Percentiles rank a stretch among this genome's conserved stretches.
These are phyloP conservation scores for Pelusios castaneus DNA, from an alignment of 2,113 vertebrate genomes.

Conservation along the genomic window DNA sequence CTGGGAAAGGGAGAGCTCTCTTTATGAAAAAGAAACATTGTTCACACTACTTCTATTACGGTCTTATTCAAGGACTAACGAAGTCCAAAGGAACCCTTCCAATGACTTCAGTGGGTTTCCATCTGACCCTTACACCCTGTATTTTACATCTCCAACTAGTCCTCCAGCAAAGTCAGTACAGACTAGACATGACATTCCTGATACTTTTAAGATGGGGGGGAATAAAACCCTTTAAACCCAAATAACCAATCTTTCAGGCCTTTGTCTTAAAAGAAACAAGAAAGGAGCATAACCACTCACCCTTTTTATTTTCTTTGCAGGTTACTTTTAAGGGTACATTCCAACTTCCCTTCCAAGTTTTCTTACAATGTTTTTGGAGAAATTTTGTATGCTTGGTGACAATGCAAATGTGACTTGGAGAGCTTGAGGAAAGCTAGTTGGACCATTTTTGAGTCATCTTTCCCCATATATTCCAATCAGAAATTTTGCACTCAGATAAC, in stretches of 20 bases:
- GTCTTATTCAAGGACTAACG: rapidly evolving
- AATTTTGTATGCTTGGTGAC: background rate
- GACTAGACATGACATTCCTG: background rate
- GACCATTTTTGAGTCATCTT: background rate
- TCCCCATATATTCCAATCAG: background rate
- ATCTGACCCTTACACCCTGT: background rate
- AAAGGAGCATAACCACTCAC: background rate
- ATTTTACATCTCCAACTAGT: background rate
- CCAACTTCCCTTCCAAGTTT: background rate
- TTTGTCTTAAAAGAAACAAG: background rate
- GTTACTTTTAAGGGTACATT: background rate
- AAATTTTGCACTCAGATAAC: background rate
- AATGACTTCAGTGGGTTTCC: background rate
- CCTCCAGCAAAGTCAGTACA: background rate
- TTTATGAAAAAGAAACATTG: background rate
- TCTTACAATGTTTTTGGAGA: background rate
- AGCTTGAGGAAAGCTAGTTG: background rate
- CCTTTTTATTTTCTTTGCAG: background rate
- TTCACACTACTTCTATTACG: background rate
- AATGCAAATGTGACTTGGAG: background rate
- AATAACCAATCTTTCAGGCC: background rate
- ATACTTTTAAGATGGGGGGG: background rate
- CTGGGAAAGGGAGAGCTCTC: background rate
- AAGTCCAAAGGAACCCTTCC: background rate
- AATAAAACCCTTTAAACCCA: background rate